Conservation (phyloP, 2,797 vertebrate species). For the Pteronotus mesoamericanus region DNA sequence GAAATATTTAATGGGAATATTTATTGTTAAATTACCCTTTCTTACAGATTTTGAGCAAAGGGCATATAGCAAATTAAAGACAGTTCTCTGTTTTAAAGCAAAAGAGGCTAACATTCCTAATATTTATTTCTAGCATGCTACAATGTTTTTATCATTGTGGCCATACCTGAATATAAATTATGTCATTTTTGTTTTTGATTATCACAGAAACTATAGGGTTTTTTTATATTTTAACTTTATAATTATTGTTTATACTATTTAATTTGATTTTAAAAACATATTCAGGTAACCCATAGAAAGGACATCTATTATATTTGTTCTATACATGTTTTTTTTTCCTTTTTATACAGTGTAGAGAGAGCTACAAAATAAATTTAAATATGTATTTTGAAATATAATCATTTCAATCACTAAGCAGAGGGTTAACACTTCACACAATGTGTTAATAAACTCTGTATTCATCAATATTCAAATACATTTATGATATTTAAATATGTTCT, state of each 20-base stretch:
- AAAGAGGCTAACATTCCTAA: not conserved
- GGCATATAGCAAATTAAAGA: not conserved
- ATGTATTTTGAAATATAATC: not conserved
- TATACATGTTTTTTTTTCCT: not conserved
- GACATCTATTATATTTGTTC: not conserved
- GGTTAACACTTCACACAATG: not conserved
- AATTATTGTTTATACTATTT: not conserved
- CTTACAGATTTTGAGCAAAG: not conserved
- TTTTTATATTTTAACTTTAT: too few species aligned
- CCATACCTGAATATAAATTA: not conserved
- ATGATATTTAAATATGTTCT: not conserved
- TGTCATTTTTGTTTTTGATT: not conserved
- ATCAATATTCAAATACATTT: not conserved
- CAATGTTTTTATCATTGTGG: not conserved
- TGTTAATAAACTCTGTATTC: not conserved
- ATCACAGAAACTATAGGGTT: too few species aligned
- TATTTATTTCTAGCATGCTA: not conserved
- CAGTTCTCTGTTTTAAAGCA: not conserved
- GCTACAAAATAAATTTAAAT: not conserved
- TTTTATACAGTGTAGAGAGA: not conserved
- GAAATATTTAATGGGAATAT: not conserved
- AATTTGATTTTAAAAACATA: not conserved
- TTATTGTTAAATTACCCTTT: constrained; percentile 4
- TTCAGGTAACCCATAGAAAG: not conserved
- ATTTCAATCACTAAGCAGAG: not conserved